A percentile compares a stretch with the other conserved stretches of the same genome.
These are phyloP conservation scores for Criorhina ranunculi DNA, from an alignment of 2,888 invertebrate genomes.

Conservation along the genomic window DNA sequence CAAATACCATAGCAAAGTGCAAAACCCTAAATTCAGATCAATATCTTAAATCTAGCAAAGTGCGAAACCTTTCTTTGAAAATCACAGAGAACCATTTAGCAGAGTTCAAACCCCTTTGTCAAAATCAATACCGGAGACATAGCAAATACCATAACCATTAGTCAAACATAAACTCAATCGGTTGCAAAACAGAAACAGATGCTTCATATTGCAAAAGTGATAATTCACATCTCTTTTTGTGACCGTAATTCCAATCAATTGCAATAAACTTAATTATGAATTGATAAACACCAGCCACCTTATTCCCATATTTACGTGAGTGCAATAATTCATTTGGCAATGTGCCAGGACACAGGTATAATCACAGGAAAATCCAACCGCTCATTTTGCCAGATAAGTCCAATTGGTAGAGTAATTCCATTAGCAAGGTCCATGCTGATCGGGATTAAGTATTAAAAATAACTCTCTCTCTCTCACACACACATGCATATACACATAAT, in stretches of 20 bases:
- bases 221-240: too few relatives aligned
- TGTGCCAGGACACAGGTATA: slow-evolving; percentile 15
- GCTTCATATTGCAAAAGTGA: too few relatives aligned
- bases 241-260: neutral
- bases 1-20: too few relatives aligned
- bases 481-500: slow-evolving; percentile 17
- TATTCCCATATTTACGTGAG: neutral
- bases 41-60: too few relatives aligned
- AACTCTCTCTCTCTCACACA: slow-evolving; percentile 1
- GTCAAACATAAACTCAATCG: too few relatives aligned
- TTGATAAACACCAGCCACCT: neutral
- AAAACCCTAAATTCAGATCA: too few relatives aligned
- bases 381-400: slow-evolving; percentile 45
- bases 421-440: slow-evolving; percentile 41
- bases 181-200: too few relatives aligned
- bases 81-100: too few relatives aligned
- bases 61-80: too few relatives aligned
- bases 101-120: too few relatives aligned
- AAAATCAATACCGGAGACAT: too few relatives aligned
- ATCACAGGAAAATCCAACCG: slow-evolving; percentile 39
- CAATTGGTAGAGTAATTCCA: slow-evolving; percentile 56
- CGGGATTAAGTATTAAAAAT: slow-evolving; percentile 50
- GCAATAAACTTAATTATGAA: slow-evolving; percentile 9
- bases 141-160: too few relatives aligned
- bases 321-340: slow-evolving; percentile 15